Percentiles rank a stretch among this genome's conserved stretches.
phyloP scores from a whole-genome alignment of 30 jellyfish, hydroid and myxozoan genomes.

The Phacellophora camtschatica region DNA sequence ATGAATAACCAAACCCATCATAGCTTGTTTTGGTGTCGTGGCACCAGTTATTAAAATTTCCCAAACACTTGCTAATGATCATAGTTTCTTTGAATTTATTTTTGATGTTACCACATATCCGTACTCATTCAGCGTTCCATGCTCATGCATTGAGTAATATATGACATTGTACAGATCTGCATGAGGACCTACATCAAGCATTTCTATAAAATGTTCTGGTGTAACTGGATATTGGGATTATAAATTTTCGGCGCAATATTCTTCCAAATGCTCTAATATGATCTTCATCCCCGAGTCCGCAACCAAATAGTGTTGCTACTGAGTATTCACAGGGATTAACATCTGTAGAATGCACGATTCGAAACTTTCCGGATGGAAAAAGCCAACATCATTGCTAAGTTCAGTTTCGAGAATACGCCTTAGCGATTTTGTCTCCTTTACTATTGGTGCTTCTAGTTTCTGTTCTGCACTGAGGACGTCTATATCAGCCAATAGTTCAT shows the following conservation, averaged over 20 bases:
- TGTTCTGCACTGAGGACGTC: conserved; percentile 15
- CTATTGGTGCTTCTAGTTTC: neutral
- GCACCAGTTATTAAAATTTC: neutral
- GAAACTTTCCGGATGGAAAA: conserved; percentile 1
- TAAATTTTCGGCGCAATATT: conserved; percentile 1
- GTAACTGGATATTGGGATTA: conserved; percentile 41
- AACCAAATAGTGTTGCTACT: conserved; percentile 5
- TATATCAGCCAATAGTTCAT: neutral
- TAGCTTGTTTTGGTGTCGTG: conserved; percentile 30
- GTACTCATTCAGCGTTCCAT: conserved; percentile 9
- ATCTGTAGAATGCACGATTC: conserved; percentile 12
- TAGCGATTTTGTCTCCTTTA: neutral
- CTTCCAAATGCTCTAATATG: conserved; percentile 5
- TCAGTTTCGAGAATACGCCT: neutral
- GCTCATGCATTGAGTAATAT: conserved; percentile 27
- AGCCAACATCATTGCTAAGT: neutral
- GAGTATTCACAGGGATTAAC: conserved; percentile 6
- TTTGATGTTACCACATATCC: conserved; percentile 32
- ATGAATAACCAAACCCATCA: conserved; percentile 27
- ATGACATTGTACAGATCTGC: conserved; percentile 30
- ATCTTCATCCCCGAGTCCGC: conserved; percentile 17
- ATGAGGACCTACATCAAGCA: conserved; percentile 25
- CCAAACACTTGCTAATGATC: conserved; percentile 60
- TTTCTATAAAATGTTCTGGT: conserved; percentile 27
- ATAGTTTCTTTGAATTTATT: conserved; percentile 5